Evolutionary conservation across 2,888 invertebrate genomes (phyloP), one percentile per base, ranked within the genome.

Genomic region (Caenorhabditis zanzibari): DNA sequence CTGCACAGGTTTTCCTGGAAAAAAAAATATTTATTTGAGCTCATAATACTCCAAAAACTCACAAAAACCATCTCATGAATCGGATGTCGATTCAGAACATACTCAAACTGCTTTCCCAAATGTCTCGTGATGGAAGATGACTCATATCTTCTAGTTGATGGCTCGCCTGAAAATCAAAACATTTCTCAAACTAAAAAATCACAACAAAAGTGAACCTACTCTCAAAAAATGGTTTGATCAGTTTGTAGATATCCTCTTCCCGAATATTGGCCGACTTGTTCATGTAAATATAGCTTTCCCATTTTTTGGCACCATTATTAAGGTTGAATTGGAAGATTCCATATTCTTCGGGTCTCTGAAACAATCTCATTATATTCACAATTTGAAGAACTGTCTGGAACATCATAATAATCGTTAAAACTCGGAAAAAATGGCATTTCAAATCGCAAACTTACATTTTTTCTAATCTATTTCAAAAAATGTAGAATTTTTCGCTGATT

Each of bases 331-430:
- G 69, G 24, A 82, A 82, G 6, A 66, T 69, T 22, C 75, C 82
- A 24, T 82, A 77, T 19, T 82, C 82, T 56, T 68, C 77, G 14
- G 82, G 82, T 28, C 77, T 49, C 82, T 82, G 56, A 77, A 82
- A 44, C n/a, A n/a, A n/a, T n/a, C n/a, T n/a, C n/a, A n/a, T n/a
- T n/a, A n/a, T n/a, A n/a, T n/a, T n/a, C n/a, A n/a, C n/a, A n/a
- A n/a, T n/a, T n/a, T n/a, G n/a, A n/a, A n/a, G n/a, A n/a, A n/a
- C n/a, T n/a, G n/a, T n/a, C n/a, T n/a, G n/a, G n/a, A n/a, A n/a
- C n/a, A n/a, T n/a, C n/a, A n/a, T n/a, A 5, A 4, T 6, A 12
- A 38, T n/a, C 16, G 16, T 54, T 19, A 1, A 56, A 56, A 16
- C 0, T 28, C 14, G 5, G 14, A 56, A 10, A 56, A 56, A 54